Evolutionary conservation across 2,888 invertebrate species (phyloP), one percentile per base, ranked within the genome.

Genomic region (Venusia cambrica): DNA sequence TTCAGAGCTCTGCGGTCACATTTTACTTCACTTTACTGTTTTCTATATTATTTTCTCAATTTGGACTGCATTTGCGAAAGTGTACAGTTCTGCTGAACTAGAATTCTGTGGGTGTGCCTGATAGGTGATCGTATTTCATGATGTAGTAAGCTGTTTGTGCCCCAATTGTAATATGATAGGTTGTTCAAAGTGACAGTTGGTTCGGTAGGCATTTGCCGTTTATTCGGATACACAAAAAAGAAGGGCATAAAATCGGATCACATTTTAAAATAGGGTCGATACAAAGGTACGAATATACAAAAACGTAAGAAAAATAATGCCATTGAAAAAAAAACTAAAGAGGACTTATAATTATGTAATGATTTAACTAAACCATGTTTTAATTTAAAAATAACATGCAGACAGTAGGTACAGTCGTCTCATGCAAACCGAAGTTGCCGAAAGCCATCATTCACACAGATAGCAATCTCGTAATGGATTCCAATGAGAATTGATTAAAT

Each of bases 401-500:
- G n/a, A n/a, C n/a, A n/a, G n/a, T n/a, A n/a, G n/a, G n/a, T n/a
- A n/a, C n/a, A n/a, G n/a, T n/a, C 3, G 5, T n/a, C n/a, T 11
- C 10, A 5, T 11, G 11, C 5, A 24, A 24, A 38, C 9, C 13
- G 15, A 2, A 17, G 13, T 33, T 33, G 32, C 35, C 26, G 32
- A 38, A 46, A 35, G 7, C 30, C 57, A 64, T 66, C 61, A 67
- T 57, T 54, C 47, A 45, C 38, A 52, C 50, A 57, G 74, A 77
- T 74, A 67, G 41, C 57, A 55, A 74, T 74, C 70, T 66, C 56
- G 35, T 49, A 51, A 60, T 61, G 57, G 58, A 59, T 64, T 57
- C 41, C 51, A 62, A 54, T 44, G 49, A 48, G 59, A 55, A 63
- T 65, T 66, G 69, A 76, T 76, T 73, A 68, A 74, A 73, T 71